Evolutionary conservation across 2,888 invertebrate species (phyloP).

Genomic region (Sipha maydis): DNA sequence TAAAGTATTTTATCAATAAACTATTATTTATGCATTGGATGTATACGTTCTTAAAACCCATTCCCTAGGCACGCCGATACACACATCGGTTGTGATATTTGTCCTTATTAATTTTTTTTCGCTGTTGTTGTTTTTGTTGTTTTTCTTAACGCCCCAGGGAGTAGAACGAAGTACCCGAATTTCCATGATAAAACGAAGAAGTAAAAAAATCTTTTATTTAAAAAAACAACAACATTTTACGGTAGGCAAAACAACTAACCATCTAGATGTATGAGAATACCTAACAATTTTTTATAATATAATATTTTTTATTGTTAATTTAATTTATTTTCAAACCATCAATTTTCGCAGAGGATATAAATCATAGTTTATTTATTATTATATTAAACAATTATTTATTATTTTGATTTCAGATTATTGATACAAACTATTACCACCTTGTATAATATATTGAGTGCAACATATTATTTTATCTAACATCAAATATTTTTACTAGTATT

Average conservation of each 20-base stretch:
- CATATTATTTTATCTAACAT: too few species aligned
- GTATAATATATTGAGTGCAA: background rate
- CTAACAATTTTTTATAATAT: background rate
- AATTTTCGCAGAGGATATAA: background rate
- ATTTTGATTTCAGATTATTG: background rate
- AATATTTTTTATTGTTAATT: background rate
- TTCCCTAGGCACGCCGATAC: slow-evolving; percentile 33
- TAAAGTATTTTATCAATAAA: slow-evolving; percentile 52
- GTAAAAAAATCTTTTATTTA: background rate
- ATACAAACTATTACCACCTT: background rate
- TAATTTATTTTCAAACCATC: background rate
- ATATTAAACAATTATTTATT: background rate
- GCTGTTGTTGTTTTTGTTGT: background rate
- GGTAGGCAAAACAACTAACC: background rate
- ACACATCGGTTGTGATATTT: slow-evolving; percentile 53
- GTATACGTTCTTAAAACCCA: slow-evolving; percentile 5
- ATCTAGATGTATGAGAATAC: background rate
- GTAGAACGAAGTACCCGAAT: background rate
- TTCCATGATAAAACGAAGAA: background rate
- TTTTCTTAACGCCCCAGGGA: background rate
- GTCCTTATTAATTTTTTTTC: slow-evolving; percentile 45
- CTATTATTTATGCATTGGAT: slow-evolving; percentile 54
- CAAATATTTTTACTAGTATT: too few species aligned
- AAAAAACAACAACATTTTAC: slow-evolving; percentile 12
- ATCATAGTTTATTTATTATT: background rate